Percentiles rank a stretch among this genome's conserved stretches.
phyloP scores from a whole-genome alignment of 2,113 vertebrate genomes.

The Heptranchias perlo region DNA sequence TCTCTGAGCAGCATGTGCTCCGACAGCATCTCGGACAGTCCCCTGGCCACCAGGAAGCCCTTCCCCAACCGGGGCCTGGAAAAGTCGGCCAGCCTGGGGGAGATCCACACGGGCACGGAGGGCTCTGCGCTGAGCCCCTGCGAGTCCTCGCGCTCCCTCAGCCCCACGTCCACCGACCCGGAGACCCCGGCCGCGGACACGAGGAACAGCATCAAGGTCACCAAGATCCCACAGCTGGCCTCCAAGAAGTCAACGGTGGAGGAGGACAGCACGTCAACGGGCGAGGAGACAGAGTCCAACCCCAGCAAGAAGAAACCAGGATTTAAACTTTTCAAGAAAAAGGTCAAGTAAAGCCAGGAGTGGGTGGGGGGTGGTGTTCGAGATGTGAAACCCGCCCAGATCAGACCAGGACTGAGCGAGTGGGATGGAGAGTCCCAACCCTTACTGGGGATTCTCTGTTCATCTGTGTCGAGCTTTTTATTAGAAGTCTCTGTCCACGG shows the following conservation, averaged over 20 bases:
- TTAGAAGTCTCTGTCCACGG: neutral
- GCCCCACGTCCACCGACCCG: constrained; percentile 86
- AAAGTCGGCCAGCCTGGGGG: constrained; percentile 73
- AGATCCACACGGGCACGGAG: constrained; percentile 60
- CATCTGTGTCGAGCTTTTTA: no score
- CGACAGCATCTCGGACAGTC: constrained; percentile 70
- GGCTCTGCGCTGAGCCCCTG: constrained; percentile 56
- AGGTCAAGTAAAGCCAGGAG: constrained; percentile 69
- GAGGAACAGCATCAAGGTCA: constrained; percentile 54
- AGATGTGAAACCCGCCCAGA: neutral
- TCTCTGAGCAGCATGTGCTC: constrained; percentile 39
- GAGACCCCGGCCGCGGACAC: constrained; percentile 76
- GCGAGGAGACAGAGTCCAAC: constrained; percentile 83
- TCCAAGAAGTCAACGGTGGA: constrained; percentile 79
- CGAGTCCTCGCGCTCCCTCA: constrained; percentile 84
- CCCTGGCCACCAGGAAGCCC: constrained; percentile 69
- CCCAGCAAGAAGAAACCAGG: constrained; percentile 90
- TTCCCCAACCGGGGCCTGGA: constrained; percentile 64
- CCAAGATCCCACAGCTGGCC: constrained; percentile 82
- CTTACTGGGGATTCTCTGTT: no score
- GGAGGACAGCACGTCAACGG: constrained; percentile 84
- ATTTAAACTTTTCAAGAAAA: constrained; percentile 97
- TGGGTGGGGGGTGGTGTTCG: neutral
- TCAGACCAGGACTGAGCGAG: neutral
- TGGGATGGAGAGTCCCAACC: neutral